Base-by-base conservation (phyloP, 2,113 vertebrate genomes). In the Tichodroma muraria region DNA sequence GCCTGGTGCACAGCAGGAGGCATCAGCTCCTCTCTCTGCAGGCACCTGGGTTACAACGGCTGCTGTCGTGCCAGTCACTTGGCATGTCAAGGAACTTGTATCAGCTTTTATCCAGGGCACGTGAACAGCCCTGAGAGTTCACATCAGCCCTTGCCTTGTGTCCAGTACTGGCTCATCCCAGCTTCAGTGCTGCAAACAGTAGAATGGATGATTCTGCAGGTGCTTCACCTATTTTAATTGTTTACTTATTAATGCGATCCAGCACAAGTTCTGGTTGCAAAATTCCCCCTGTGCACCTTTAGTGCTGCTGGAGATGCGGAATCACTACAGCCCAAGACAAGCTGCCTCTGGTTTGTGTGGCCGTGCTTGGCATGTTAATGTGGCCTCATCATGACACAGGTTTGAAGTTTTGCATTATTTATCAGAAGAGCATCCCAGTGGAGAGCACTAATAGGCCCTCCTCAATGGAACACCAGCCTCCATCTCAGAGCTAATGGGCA, bases 31-130 rank as follows among this genome's bases (percentile, higher is more conserved):
- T 68, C 24, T 9, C n/a, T n/a, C 33, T 68, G 63, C 68, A 69
- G 69, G 4, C 21, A 8, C 28, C 28, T 57, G 42, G 35, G 30
- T 19, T 76, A 14, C 0, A 0, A 11, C 49, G 30, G 72, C 68
- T 80, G 82, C 45, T 28, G 50, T 7, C 35, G 68, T n/a, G 80
- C 35, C 50, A 40, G 47, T 12, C 6, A 1, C 35, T 25, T 2
- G 2, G 38, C 7, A 7, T 38, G 30, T 45, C 53, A 22, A 27
- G 27, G 61, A 60, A 64, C 8, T 72, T 28, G 0, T 0, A 6
- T 54, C 40, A 52, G 31, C 30, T 56, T 72, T 79, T 49, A 66
- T 50, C 68, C 59, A 38, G 42, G 63, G n/a, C 11, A 21, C 7
- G 2, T 18, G 3, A 88, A 35, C 1, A 1, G 57, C 42, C 79